phyloP scores from a whole-genome alignment of 2,797 vertebrate genomes.

The Nannoperca obscura region DNA sequence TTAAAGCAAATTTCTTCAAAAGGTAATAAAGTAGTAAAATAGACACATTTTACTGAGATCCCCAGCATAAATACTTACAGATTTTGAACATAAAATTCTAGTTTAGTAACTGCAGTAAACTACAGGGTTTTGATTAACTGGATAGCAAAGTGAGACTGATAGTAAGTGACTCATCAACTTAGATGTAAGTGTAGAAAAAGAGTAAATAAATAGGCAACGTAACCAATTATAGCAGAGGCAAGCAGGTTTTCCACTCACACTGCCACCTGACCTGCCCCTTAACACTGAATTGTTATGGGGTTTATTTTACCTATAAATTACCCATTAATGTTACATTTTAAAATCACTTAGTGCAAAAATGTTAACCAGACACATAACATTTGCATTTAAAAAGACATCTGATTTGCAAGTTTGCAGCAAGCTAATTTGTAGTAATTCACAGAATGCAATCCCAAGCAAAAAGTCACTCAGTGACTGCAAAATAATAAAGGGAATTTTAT shows the following conservation, averaged over 20 bases:
- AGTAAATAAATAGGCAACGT: conserved; percentile 7
- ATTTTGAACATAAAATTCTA: background rate
- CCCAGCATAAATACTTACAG: background rate
- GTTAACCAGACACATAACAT: background rate
- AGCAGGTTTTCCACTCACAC: background rate
- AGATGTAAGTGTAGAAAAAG: conserved; percentile 3
- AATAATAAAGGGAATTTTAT: too few species aligned
- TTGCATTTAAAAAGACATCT: background rate
- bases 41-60: background rate
- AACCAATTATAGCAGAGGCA: background rate
- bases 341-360: background rate
- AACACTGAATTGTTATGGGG: background rate
- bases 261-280: too few species aligned
- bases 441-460: background rate
- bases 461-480: background rate
- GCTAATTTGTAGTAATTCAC: background rate
- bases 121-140: background rate
- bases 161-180: background rate
- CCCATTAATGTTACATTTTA: too few species aligned
- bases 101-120: background rate
- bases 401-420: background rate
- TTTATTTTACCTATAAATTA: background rate
- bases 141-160: background rate
- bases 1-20: background rate
- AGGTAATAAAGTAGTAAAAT: background rate